A percentile compares a stretch with the other conserved stretches of the same genome.
Conservation (phyloP, 1,140 invertebrate species). For the Thalassaphorura encarpata region DNA sequence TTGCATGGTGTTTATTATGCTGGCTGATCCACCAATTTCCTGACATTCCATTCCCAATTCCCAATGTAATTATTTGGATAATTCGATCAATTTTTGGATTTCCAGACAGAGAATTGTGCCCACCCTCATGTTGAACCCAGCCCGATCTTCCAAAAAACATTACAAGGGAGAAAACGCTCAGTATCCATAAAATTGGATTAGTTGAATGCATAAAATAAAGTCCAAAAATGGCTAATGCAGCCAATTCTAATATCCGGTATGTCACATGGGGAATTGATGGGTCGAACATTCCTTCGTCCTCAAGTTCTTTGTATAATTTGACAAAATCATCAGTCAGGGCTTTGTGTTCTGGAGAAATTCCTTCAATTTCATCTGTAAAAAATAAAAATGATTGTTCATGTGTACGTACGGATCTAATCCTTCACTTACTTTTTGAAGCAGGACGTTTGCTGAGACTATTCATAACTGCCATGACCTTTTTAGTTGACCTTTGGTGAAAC, state of each 20-base stretch:
- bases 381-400: background rate
- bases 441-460: slow-evolving; percentile 11
- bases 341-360: background rate
- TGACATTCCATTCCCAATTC: slow-evolving; percentile 6
- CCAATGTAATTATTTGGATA: slow-evolving; percentile 6
- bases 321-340: slow-evolving; percentile 5
- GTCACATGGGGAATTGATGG: slow-evolving; percentile 6
- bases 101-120: slow-evolving; percentile 12
- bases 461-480: slow-evolving; percentile 10
- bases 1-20: slow-evolving; percentile 15
- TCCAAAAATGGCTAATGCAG: background rate
- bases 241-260: background rate
- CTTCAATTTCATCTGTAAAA: background rate
- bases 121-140: slow-evolving; percentile 5
- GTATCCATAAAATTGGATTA: background rate
- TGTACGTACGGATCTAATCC: background rate
- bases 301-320: slow-evolving; percentile 3
- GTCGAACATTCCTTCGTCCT: slow-evolving; percentile 9
- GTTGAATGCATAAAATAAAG: background rate
- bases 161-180: background rate
- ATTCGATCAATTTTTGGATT: slow-evolving; percentile 10
- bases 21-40: slow-evolving; percentile 8
- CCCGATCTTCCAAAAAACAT: background rate
- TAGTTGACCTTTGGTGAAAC: slow-evolving; percentile 16
- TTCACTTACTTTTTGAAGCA: slow-evolving; percentile 19